These are phyloP conservation scores for Turritopsis dohrnii DNA, from an alignment of 30 jellyfish, hydroid and myxozoan genomes.

Conservation along the genomic window DNA sequence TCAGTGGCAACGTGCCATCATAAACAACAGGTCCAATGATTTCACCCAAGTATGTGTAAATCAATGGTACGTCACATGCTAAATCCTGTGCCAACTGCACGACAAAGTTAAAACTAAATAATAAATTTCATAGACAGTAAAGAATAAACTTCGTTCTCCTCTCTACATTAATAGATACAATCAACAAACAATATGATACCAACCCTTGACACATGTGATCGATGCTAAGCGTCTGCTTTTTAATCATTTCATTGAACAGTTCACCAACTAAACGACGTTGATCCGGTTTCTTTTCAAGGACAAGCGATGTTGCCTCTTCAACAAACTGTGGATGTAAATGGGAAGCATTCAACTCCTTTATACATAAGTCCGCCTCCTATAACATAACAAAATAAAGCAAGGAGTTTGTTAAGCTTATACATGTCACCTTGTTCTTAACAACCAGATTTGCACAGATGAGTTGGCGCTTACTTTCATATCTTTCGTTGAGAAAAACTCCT, in stretches of 20 bases:
- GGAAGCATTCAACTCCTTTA: slow-evolving; percentile 41
- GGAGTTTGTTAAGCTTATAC: no score
- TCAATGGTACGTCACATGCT: slow-evolving; percentile 51
- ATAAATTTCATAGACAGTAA: background rate
- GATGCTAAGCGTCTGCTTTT: slow-evolving; percentile 27
- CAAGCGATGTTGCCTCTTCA: slow-evolving; percentile 39
- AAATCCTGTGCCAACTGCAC: slow-evolving; percentile 24
- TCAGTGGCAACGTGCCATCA: slow-evolving; percentile 51
- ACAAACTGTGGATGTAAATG: slow-evolving; percentile 32
- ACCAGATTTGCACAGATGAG: no score
- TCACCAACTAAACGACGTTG: slow-evolving; percentile 28
- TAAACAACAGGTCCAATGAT: slow-evolving; percentile 60
- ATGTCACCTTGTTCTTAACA: no score
- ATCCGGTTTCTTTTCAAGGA: slow-evolving; percentile 48
- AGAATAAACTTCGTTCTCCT: no score
- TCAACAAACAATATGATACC: no score
- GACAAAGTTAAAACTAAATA: slow-evolving; percentile 5
- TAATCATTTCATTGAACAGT: slow-evolving; percentile 38
- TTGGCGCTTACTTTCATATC: slow-evolving; percentile 59
- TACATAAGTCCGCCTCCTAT: slow-evolving; percentile 66
- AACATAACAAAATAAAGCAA: background rate
- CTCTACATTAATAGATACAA: no score
- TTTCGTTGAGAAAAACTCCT: slow-evolving; percentile 45
- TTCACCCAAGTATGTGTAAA: slow-evolving; percentile 66
- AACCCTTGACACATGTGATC: slow-evolving; percentile 68